Percentiles rank a stretch among this genome's conserved stretches.
Conservation (phyloP, 1,140 invertebrate genomes). For the Anagrus nilaparvatae region DNA sequence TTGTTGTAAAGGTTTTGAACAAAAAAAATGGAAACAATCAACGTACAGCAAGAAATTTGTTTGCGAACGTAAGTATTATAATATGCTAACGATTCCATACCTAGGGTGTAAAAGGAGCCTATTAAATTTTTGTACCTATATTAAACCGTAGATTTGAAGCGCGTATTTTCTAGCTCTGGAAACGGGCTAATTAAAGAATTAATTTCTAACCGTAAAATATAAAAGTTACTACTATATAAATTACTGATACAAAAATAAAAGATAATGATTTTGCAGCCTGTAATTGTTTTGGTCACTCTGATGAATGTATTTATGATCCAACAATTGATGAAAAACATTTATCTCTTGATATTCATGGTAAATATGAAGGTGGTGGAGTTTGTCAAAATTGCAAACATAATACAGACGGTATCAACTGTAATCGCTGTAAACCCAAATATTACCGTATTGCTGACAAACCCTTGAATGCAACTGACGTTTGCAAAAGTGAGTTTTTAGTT, state of each 20-base stretch:
- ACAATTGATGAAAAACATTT: constrained; percentile 64
- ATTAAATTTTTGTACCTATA: too few relatives aligned
- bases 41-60: constrained; percentile 61
- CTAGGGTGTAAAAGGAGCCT: too few relatives aligned
- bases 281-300: constrained; percentile 90
- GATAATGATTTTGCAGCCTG: constrained; percentile 71
- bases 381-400: constrained; percentile 86
- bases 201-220: too few relatives aligned
- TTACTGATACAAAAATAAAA: too few relatives aligned
- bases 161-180: too few relatives aligned
- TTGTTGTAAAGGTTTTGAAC: constrained; percentile 87
- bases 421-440: constrained; percentile 78
- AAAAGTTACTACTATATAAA: too few relatives aligned
- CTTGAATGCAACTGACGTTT: constrained; percentile 82
- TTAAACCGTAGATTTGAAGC: too few relatives aligned
- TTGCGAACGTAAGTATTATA: constrained; percentile 74
- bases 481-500: constrained; percentile 58
- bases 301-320: constrained; percentile 80
- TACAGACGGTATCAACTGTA: constrained; percentile 95
- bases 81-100: too few relatives aligned
- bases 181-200: too few relatives aligned
- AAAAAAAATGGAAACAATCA: constrained; percentile 85
- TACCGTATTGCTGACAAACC: constrained; percentile 74
- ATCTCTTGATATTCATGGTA: constrained; percentile 85
- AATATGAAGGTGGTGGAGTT: constrained; percentile 84